These are phyloP conservation scores for Arge pagana DNA, from an alignment of 2,888 invertebrate species.

Conservation along the genomic window DNA sequence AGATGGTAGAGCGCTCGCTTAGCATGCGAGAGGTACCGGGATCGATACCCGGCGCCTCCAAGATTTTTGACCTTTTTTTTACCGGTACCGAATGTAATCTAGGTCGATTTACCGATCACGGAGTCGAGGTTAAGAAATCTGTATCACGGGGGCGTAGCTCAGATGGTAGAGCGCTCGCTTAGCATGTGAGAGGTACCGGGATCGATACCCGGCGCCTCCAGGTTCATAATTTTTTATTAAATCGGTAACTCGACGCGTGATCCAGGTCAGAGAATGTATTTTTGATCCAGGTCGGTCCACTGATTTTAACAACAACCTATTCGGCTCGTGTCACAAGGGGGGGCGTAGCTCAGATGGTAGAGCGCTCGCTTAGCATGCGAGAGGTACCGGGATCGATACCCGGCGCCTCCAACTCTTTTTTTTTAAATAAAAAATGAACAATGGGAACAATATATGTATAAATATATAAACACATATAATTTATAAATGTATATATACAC, in stretches of 20 bases:
- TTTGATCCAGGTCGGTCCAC: too few relatives aligned
- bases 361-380: slow-evolving; percentile 57
- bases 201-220: slow-evolving; percentile 43
- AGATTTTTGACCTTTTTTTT: slow-evolving; percentile 12
- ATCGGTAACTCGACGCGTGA: too few relatives aligned
- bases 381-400: slow-evolving; percentile 56
- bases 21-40: slow-evolving; percentile 57
- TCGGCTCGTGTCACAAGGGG: too few relatives aligned
- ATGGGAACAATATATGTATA: too few relatives aligned
- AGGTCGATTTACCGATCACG: not conserved
- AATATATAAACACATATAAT: too few relatives aligned
- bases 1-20: slow-evolving; percentile 45
- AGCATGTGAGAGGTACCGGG: slow-evolving; percentile 54
- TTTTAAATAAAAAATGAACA: too few relatives aligned
- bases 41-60: slow-evolving; percentile 40
- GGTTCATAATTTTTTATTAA: slow-evolving; percentile 31
- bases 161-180: slow-evolving; percentile 57
- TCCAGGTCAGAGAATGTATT: too few relatives aligned
- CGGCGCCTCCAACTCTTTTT: slow-evolving; percentile 46
- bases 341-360: slow-evolving; percentile 57
- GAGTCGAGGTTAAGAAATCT: not conserved
- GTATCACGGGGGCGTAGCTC: slow-evolving; percentile 51
- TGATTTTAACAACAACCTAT: too few relatives aligned
- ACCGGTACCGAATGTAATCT: not conserved
- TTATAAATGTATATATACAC: too few relatives aligned